Base-by-base conservation (phyloP, 2,113 vertebrate genomes). In the Pluvialis apricaria region DNA sequence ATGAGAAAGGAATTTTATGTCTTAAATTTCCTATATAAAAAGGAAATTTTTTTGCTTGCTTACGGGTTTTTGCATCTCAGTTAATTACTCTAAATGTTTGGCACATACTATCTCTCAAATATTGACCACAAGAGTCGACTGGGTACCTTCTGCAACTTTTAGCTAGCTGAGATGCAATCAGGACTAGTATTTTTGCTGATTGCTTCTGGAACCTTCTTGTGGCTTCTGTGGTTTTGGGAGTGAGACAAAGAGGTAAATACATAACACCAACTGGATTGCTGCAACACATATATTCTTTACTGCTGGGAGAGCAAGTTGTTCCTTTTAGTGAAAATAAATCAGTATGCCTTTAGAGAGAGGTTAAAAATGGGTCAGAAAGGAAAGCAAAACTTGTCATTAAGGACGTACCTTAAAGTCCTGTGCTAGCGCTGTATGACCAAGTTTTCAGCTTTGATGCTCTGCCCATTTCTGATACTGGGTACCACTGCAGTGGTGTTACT, bases 31-130 rank as follows among this genome's bases (percentile, higher is more conserved):
- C 13, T 61, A 1, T 7, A 8, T 18, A 21, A 60, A 82, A 86
- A 26, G 1, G 12, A 31, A 83, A 18, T 0, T 11, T 2, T 36
- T 86, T 68, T 64, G 4, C 5, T 62, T 36, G 5, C 8, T 61
- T 55, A 2, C 28, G 6, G 0, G 0, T 52, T 55, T 92, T n/a
- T 68, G 5, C 5, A 40, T 44, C 44, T 80, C 34, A 47, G 15
- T 22, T 78, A 42, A 42, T 49, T 49, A 54, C 3, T 65, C 5
- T 44, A 36, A 61, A 52, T 15, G 16, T 14, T 94, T 71, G 61
- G 29, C 10, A 51, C 12, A 36, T 29, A 28, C 8, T 80, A 1
- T 14, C 6, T 71, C 13, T 76, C 24, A 82, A 58, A 47, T 34
- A 10, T 11, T 5, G 11, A 40, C 26, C 11, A 19, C 3, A 6